phyloP scores from a whole-genome alignment of 2,113 vertebrate genomes.

The Chaenogobius annularis region DNA sequence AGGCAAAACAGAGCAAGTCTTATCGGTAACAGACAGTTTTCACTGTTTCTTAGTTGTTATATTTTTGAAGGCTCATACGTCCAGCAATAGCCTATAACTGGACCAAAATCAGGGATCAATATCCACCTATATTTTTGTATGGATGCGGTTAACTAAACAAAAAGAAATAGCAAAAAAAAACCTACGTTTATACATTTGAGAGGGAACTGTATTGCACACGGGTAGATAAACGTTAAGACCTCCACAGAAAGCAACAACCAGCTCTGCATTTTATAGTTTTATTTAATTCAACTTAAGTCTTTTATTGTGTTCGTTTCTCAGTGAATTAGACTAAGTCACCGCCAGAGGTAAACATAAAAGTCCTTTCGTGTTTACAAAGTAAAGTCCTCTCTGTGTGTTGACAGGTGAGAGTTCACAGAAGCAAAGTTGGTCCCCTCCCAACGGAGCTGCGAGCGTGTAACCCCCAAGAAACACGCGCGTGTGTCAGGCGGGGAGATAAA shows the following conservation, averaged over 20 bases:
- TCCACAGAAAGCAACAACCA: neutral
- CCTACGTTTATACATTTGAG: no score
- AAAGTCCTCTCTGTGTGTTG: slow-evolving; percentile 70
- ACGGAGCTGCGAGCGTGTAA: slow-evolving; percentile 54
- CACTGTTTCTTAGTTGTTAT: neutral
- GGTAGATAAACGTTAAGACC: neutral
- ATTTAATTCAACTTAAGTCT: neutral
- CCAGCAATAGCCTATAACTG: no score
- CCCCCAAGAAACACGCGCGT: slow-evolving; percentile 57
- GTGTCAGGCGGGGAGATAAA: slow-evolving; percentile 64
- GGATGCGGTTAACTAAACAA: no score
- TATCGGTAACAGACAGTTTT: slow-evolving; percentile 66
- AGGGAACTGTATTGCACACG: no score
- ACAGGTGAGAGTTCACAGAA: slow-evolving; percentile 74
- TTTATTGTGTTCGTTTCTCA: neutral
- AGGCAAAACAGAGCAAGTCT: slow-evolving; percentile 75
- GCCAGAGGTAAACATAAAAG: slow-evolving; percentile 67
- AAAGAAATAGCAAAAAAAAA: no score
- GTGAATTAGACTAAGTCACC: slow-evolving; percentile 41
- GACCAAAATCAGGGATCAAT: no score
- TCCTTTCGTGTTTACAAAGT: slow-evolving; percentile 72
- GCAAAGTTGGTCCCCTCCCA: slow-evolving; percentile 60
- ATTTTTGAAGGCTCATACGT: no score
- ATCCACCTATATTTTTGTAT: no score
- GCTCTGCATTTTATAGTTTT: neutral